Conservation (phyloP, 2,797 vertebrate genomes). For the Austrolebias charrua region DNA sequence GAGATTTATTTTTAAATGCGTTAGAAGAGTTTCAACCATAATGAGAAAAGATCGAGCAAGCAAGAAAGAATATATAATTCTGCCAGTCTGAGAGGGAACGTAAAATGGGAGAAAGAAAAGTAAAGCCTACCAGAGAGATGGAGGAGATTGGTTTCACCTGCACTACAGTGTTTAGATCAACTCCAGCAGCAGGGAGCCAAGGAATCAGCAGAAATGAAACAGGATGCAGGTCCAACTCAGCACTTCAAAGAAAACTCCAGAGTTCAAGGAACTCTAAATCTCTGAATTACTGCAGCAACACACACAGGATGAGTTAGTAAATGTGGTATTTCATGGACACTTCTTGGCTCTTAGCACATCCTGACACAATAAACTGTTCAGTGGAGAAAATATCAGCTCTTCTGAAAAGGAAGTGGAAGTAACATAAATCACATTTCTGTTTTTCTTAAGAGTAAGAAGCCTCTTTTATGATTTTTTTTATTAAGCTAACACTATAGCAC, state of each 20-base stretch:
- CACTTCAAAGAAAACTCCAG: conserved; percentile 48
- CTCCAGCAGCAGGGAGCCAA: conserved; percentile 48
- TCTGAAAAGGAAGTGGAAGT: conserved; percentile 22
- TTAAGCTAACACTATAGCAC: too few relatives aligned
- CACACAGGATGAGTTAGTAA: conserved; percentile 2
- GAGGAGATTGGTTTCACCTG: conserved; percentile 63
- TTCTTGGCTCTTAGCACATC: conserved; percentile 17
- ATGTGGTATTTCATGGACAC: conserved; percentile 16
- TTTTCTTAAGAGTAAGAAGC: neutral
- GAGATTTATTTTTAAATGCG: conserved; percentile 36
- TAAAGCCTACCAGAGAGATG: conserved; percentile 36
- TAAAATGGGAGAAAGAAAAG: conserved; percentile 22
- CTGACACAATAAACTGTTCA: conserved; percentile 10
- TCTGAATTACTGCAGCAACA: conserved; percentile 23
- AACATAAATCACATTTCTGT: conserved; percentile 14
- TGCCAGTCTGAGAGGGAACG: conserved; percentile 7
- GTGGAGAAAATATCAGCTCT: neutral
- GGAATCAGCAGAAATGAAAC: conserved; percentile 59
- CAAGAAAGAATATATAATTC: too few relatives aligned
- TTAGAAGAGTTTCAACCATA: conserved; percentile 28
- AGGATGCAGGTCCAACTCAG: conserved; percentile 51
- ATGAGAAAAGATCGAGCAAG: conserved; percentile 14
- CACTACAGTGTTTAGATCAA: conserved; percentile 60
- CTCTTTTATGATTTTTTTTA: too few relatives aligned
- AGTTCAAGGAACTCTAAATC: conserved; percentile 39